Evolutionary conservation across 2,888 invertebrate genomes (phyloP).

Genomic region (Brachylomia viminalis): DNA sequence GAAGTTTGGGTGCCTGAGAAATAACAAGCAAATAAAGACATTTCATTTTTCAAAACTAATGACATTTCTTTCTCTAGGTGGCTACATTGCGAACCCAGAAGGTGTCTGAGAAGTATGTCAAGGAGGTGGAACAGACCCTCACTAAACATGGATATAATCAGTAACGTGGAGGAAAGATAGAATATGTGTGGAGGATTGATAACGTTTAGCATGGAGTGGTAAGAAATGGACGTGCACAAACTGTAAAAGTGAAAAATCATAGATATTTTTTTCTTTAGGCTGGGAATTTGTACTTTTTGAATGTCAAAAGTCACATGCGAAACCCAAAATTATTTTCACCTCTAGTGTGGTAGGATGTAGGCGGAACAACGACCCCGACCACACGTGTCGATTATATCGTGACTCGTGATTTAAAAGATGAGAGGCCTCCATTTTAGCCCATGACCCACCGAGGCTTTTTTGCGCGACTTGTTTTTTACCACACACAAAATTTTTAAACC

Average conservation of each 20-base stretch:
- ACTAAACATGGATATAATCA: constrained; percentile 82
- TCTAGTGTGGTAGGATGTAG: not conserved
- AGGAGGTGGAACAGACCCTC: constrained; percentile 88
- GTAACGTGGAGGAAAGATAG: constrained; percentile 6
- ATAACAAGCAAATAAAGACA: not conserved
- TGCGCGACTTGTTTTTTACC: not conserved
- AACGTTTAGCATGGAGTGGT: not conserved
- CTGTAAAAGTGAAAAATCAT: not conserved
- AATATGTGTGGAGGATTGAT: not conserved
- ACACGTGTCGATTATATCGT: not conserved
- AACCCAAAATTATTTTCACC: not conserved
- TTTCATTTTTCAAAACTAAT: not conserved
- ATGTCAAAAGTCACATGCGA: not conserved
- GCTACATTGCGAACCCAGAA: constrained; percentile 90
- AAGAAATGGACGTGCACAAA: constrained; percentile 2
- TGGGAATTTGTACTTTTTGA: not conserved
- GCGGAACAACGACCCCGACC: not conserved
- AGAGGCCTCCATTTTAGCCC: not conserved
- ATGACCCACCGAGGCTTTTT: not conserved
- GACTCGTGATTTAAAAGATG: not conserved
- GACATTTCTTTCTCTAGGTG: constrained; percentile 88
- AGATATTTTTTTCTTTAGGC: not conserved
- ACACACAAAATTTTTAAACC: not conserved
- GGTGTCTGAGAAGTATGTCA: constrained; percentile 90
- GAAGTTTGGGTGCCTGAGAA: not conserved